These are phyloP conservation scores for Aromia moschata DNA, from an alignment of 2,888 invertebrate species.

Conservation along the genomic window DNA sequence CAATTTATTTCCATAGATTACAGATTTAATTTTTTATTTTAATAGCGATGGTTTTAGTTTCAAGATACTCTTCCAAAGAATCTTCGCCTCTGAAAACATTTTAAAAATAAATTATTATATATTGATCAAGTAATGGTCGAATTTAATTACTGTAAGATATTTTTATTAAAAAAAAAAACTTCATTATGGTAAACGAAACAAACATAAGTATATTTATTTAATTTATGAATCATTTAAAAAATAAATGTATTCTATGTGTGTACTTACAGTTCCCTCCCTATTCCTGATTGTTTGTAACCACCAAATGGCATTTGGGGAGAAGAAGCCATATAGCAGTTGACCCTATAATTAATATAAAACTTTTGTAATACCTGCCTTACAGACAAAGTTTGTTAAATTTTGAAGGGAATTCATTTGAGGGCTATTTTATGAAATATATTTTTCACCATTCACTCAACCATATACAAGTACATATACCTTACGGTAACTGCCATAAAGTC, in stretches of 20 bases:
- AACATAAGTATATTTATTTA: no score
- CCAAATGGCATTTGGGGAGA: constrained; percentile 84
- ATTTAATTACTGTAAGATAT: background rate
- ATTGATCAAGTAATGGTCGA: background rate
- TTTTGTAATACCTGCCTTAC: no score
- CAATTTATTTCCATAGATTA: background rate
- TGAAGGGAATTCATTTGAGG: no score
- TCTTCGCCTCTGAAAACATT: constrained; percentile 74
- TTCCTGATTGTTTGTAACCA: constrained; percentile 86
- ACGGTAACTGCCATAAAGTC: no score
- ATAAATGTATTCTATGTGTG: no score
- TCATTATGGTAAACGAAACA: no score
- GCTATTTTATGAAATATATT: no score
- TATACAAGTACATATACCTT: no score
- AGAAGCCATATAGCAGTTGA: constrained; percentile 77
- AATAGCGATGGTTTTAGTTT: constrained; percentile 79
- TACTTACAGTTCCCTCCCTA: constrained; percentile 78
- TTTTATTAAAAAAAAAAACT: background rate
- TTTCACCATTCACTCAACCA: no score
- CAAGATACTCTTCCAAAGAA: constrained; percentile 78
- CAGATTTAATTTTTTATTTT: constrained; percentile 47
- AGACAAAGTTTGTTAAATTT: no score
- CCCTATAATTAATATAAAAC: constrained; percentile 66
- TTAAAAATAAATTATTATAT: background rate
- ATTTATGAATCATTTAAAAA: background rate